Evolutionary conservation across 1,140 invertebrate genomes (phyloP).

Genomic region (Trichonephila inaurata): DNA sequence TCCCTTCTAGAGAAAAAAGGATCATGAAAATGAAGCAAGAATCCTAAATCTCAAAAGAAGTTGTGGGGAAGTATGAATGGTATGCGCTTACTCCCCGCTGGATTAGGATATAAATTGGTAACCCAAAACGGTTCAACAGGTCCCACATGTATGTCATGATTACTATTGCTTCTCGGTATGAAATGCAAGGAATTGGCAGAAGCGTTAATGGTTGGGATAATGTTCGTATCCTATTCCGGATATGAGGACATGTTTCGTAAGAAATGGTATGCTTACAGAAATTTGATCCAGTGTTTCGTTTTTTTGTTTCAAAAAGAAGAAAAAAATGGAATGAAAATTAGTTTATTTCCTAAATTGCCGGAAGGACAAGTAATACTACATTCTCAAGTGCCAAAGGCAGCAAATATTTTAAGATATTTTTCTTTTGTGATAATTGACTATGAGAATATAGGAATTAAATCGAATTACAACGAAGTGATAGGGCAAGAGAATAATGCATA

Average conservation of each 20-base stretch:
- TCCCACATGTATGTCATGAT: background rate
- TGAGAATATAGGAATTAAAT: too few species aligned
- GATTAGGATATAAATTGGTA: background rate
- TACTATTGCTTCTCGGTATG: background rate
- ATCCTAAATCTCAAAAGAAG: background rate
- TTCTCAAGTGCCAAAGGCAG: too few species aligned
- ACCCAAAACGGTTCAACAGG: background rate
- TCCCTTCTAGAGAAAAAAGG: background rate
- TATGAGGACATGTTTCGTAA: background rate
- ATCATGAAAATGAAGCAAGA: constrained; percentile 13
- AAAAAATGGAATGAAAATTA: background rate
- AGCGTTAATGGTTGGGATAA: background rate
- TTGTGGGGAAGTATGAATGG: constrained; percentile 7
- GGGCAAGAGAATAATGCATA: too few species aligned
- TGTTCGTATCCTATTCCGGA: background rate
- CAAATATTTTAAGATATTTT: too few species aligned
- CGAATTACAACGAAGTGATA: too few species aligned
- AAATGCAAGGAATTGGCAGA: background rate
- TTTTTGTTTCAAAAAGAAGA: background rate
- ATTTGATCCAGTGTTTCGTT: background rate
- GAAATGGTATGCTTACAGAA: background rate
- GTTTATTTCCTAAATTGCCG: too few species aligned
- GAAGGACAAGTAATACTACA: too few species aligned
- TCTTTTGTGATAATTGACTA: too few species aligned
- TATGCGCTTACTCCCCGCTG: background rate